A percentile compares a stretch with the other conserved stretches of the same genome.
Evolutionary conservation across 2,888 invertebrate species (phyloP).

Genomic region (Cylindroiulus punctatus): DNA sequence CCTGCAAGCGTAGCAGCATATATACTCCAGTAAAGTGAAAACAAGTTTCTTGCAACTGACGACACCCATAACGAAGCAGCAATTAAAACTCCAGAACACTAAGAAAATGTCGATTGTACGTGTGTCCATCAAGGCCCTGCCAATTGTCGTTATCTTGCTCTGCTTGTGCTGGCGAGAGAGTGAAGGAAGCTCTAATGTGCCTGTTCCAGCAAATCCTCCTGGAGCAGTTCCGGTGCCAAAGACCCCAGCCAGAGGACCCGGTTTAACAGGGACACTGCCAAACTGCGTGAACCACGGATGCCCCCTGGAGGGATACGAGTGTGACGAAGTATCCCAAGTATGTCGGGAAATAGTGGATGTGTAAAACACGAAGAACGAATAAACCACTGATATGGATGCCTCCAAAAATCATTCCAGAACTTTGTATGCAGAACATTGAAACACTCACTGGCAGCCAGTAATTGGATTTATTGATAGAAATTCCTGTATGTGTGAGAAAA

Average conservation of each 20-base stretch:
- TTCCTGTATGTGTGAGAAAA: too few relatives aligned
- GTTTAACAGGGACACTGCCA: background rate
- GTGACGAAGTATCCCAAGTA: background rate
- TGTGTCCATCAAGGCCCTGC: background rate
- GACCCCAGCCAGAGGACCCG: background rate
- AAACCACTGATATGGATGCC: too few relatives aligned
- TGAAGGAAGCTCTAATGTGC: background rate
- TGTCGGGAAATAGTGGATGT: background rate
- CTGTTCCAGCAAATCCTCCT: background rate
- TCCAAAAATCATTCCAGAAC: too few relatives aligned
- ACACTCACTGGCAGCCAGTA: too few relatives aligned
- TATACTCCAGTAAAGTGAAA: background rate
- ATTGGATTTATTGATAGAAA: too few relatives aligned
- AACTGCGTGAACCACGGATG: background rate
- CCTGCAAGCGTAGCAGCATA: background rate
- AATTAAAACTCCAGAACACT: conserved; percentile 3
- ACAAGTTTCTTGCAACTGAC: background rate
- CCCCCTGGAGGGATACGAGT: background rate
- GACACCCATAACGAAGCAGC: background rate
- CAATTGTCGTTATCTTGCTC: conserved; percentile 1
- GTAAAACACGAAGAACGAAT: too few relatives aligned
- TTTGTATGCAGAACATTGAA: too few relatives aligned
- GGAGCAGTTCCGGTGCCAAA: background rate
- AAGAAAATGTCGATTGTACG: background rate
- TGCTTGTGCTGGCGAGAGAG: background rate